A percentile compares a stretch with the other conserved stretches of the same genome.
Conservation (phyloP, 92 coral and sea anemone species). For the Meandrina meandrites region DNA sequence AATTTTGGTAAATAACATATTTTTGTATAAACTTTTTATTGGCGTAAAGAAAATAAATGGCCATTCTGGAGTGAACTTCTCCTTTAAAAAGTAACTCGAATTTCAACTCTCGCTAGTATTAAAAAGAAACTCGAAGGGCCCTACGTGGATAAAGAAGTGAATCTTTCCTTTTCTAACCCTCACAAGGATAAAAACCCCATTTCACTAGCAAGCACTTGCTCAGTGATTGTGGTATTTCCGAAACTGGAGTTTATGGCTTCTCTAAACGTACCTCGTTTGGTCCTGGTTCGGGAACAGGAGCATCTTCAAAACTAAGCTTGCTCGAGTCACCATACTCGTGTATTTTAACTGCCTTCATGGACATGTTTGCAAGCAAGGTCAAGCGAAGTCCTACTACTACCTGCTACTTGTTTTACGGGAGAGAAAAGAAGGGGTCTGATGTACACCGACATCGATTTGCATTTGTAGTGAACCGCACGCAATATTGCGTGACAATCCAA, state of each 20-base stretch:
- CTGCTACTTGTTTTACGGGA: slow-evolving; percentile 5
- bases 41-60: too few species aligned
- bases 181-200: background rate
- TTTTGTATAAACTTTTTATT: too few species aligned
- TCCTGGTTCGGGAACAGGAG: slow-evolving; percentile 57
- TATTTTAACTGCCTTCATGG: slow-evolving; percentile 76
- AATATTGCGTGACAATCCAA: background rate
- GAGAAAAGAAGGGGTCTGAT: background rate
- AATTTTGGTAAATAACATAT: too few species aligned
- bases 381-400: too few species aligned
- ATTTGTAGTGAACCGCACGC: background rate
- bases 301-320: slow-evolving; percentile 65
- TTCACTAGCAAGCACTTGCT: background rate
- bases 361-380: slow-evolving; percentile 35
- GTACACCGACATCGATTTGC: background rate
- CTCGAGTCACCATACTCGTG: slow-evolving; percentile 71
- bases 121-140: too few species aligned
- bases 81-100: too few species aligned
- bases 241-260: background rate
- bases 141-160: too few species aligned
- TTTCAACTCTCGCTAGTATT: too few species aligned
- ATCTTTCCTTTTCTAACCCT: background rate
- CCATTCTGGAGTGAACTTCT: too few species aligned
- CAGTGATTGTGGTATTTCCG: too few species aligned
- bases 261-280: slow-evolving; percentile 51